phyloP scores from a whole-genome alignment of 2,797 vertebrate genomes.

The Chrysolophus pictus region DNA sequence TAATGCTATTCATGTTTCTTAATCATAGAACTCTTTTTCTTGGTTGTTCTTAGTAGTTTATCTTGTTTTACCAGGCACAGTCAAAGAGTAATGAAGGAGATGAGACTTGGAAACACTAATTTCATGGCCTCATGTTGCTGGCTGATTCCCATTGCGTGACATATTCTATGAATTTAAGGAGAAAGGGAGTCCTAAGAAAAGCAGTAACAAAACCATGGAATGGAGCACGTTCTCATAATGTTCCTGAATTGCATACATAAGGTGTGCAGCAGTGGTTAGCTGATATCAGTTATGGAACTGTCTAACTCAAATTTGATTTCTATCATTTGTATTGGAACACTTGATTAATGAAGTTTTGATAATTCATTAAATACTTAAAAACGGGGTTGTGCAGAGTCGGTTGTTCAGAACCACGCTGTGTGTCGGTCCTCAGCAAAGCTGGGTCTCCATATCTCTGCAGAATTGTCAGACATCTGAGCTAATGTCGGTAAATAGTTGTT shows the following conservation, averaged over 20 bases:
- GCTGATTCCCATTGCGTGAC: not conserved
- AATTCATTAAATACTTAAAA: not conserved
- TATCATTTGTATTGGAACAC: not conserved
- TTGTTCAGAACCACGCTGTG: not conserved
- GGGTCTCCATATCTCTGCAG: not conserved
- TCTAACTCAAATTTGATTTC: not conserved
- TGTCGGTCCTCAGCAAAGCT: not conserved
- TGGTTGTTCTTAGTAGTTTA: not conserved
- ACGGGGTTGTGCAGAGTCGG: not conserved
- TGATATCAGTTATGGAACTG: not conserved
- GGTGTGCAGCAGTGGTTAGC: not conserved
- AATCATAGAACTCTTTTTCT: not conserved
- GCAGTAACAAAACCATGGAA: not conserved
- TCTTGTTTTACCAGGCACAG: not conserved
- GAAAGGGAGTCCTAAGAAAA: not conserved
- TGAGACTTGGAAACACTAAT: not conserved
- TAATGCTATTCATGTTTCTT: not conserved
- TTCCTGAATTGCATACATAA: not conserved
- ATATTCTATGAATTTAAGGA: not conserved
- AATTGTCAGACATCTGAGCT: not conserved
- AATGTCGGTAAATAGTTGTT: not conserved
- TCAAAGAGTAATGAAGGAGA: not conserved
- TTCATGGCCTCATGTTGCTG: not conserved
- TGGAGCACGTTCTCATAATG: rapidly evolving
- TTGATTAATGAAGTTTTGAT: not conserved